Evolutionary conservation across 2,113 vertebrate genomes (phyloP).

Genomic region (Neotragus pygmaeus): DNA sequence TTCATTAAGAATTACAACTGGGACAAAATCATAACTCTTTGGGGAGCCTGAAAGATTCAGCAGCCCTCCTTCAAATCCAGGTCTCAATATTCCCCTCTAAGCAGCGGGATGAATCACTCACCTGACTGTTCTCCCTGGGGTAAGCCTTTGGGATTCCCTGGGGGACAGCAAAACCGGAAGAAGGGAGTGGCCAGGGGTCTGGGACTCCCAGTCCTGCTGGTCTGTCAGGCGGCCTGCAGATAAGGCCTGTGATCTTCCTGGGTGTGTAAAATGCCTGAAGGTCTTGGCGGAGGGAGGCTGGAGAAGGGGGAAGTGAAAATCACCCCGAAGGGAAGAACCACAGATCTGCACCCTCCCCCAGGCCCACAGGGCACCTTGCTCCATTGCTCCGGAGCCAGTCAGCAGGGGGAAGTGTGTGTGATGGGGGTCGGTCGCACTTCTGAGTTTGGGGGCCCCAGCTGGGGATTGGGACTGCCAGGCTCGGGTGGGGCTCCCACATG

Average conservation of each 20-base stretch:
- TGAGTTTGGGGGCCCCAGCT: neutral
- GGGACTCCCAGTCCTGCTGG: neutral
- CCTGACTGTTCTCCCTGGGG: neutral
- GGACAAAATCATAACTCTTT: neutral
- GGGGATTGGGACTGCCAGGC: neutral
- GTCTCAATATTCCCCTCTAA: neutral
- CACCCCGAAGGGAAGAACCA: constrained; percentile 40
- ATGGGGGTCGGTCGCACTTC: neutral
- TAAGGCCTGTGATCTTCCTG: neutral
- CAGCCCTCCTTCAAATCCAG: neutral
- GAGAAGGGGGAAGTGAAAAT: constrained; percentile 65
- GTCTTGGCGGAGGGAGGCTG: constrained; percentile 31
- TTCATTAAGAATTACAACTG: neutral
- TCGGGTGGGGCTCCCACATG: neutral
- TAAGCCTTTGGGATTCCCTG: neutral
- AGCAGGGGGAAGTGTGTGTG: constrained; percentile 6
- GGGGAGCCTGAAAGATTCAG: neutral
- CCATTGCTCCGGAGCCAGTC: neutral
- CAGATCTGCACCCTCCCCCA: neutral
- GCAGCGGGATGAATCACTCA: neutral
- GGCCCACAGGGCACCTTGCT: neutral
- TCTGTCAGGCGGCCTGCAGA: neutral
- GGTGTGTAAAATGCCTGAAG: neutral
- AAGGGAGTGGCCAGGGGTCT: neutral
- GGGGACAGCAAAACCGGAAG: neutral